A percentile compares a stretch with the other conserved stretches of the same genome.
phyloP scores from a whole-genome alignment of 1,140 invertebrate species.

The Mya arenaria region DNA sequence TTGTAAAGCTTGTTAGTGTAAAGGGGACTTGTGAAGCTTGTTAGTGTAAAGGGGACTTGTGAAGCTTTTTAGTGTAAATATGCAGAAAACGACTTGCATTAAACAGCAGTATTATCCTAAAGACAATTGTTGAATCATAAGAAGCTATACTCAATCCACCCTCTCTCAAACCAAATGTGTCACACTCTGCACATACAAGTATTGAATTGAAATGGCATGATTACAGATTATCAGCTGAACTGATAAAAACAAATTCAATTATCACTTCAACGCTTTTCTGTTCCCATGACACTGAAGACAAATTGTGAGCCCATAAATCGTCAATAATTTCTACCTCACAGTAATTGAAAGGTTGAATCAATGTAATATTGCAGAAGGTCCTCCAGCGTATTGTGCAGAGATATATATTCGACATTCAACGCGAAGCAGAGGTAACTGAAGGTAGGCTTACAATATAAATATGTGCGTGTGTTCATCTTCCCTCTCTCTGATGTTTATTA shows the following conservation, averaged over 20 bases:
- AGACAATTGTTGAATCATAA: too few species aligned
- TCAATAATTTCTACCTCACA: neutral
- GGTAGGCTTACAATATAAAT: conserved; percentile 53
- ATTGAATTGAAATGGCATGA: neutral
- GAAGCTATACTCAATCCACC: too few species aligned
- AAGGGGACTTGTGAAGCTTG: too few species aligned
- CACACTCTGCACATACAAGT: too few species aligned
- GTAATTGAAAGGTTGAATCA: neutral
- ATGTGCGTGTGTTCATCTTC: neutral
- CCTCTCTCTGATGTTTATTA: neutral
- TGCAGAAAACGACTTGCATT: too few species aligned
- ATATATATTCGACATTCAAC: conserved; percentile 76
- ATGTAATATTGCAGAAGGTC: conserved; percentile 66
- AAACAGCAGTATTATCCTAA: too few species aligned
- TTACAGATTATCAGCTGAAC: neutral
- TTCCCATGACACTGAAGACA: neutral
- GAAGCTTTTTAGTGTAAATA: too few species aligned
- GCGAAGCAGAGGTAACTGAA: conserved; percentile 75
- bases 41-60: too few species aligned
- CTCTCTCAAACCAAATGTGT: too few species aligned
- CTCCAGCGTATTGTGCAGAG: conserved; percentile 74
- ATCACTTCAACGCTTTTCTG: neutral
- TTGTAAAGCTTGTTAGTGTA: too few species aligned
- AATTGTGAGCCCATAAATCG: neutral
- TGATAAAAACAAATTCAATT: neutral